These are phyloP conservation scores for Labrus mixtus DNA, from an alignment of 2,113 vertebrate species.

Conservation along the genomic window DNA sequence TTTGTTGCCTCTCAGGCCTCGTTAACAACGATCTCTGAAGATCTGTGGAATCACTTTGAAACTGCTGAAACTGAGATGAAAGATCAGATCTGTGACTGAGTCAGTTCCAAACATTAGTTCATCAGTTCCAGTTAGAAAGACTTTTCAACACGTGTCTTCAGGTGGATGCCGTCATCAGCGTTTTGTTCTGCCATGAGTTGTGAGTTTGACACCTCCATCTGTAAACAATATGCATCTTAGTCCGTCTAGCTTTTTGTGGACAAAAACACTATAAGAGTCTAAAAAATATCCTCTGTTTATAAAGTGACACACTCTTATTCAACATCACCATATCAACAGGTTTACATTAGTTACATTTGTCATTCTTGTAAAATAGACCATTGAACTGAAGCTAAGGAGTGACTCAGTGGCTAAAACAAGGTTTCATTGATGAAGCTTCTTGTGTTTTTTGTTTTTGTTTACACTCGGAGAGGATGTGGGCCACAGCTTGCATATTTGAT, in stretches of 20 bases:
- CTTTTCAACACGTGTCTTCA: constrained; percentile 1
- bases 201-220: neutral
- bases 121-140: neutral
- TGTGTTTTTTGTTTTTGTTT: constrained; percentile 31
- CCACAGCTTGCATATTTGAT: constrained; percentile 49
- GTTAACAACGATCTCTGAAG: neutral
- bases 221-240: neutral
- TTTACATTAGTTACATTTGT: constrained; percentile 30
- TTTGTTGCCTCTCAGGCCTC: neutral
- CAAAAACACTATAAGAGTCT: constrained; percentile 54
- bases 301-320: neutral
- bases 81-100: constrained; percentile 7
- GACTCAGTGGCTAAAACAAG: constrained; percentile 2
- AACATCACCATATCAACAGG: neutral
- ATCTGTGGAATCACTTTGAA: neutral
- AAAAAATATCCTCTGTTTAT: neutral
- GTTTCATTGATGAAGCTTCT: constrained; percentile 21
- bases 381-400: constrained; percentile 31
- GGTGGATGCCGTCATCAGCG: constrained; percentile 1
- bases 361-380: constrained; percentile 34
- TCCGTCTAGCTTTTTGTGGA: constrained; percentile 7
- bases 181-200: constrained; percentile 10
- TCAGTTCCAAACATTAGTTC: neutral
- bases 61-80: constrained; percentile 8
- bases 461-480: constrained; percentile 23